Evolutionary conservation across 2,797 vertebrate species (phyloP), one percentile per base, ranked within the genome.

Genomic region (Protonibea diacanthus): DNA sequence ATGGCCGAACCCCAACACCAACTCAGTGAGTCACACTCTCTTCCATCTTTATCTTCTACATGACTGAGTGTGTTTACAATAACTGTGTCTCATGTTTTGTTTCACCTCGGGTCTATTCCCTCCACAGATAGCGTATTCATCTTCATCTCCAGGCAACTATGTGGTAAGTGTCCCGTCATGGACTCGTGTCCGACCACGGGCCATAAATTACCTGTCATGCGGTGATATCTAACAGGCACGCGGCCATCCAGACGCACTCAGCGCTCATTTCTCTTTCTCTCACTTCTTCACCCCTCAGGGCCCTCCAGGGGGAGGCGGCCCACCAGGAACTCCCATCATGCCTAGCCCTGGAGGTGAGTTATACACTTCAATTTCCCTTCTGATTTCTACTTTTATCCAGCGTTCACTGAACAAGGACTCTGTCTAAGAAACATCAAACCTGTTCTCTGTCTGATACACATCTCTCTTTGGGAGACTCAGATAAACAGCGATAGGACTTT

Each of bases 311-410:
- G 96, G 97, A 11, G 96, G 97, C 0, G 97, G 96, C 44, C 97
- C 97, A 78, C 97, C 97, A 51, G 97, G 97, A 91, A 97, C 97
- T 80, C 97, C 97, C 76, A 97, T 98, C 92, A 96, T 97, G 95
- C 97, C 97, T 85, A 98, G 97, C 91, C 97, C 97, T 48, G 97
- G 97, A 96, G 97, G 97, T 97, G 94, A 86, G 82, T 88, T 76
- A 56, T 47, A 71, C 70, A 45, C 70, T 74, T 74, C 52, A 80
- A 48, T 64, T 82, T 79, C 71, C 59, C 78, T 64, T 81, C 80
- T 83, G 76, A 78, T 76, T 81, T 57, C 48, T 74, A 20, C 85
- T 88, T 87, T 88, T 75, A 87, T 88, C 68, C 25, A 2, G 23
- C 72, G 69, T 78, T 88, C 79, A 71, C 74, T 79, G 78, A 86